Evolutionary conservation across 2,797 vertebrate genomes (phyloP).

Genomic region (Artibeus lituratus): DNA sequence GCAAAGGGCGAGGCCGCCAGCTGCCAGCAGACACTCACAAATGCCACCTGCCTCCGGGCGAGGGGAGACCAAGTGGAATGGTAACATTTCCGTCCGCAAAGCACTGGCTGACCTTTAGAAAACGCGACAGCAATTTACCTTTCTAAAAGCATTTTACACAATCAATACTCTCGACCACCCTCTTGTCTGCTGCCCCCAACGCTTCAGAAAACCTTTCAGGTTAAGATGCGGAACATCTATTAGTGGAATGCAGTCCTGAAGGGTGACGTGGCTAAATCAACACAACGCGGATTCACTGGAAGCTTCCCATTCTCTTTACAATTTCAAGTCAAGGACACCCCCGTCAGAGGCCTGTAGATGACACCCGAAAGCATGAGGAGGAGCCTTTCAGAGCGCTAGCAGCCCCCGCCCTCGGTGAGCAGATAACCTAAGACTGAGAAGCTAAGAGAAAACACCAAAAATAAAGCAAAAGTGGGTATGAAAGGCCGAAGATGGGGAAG

Average conservation of each 20-base stretch:
- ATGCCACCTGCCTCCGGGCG: rapidly evolving
- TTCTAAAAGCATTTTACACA: background rate
- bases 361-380: background rate
- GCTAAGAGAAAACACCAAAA: background rate
- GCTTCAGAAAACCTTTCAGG: background rate
- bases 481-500: background rate
- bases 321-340: background rate
- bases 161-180: background rate
- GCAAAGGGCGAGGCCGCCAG: background rate
- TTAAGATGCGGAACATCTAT: background rate
- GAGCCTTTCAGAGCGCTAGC: background rate
- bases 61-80: rapidly evolving
- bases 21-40: background rate
- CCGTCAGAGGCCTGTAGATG: background rate
- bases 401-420: background rate
- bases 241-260: background rate
- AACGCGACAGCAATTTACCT: background rate
- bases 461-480: background rate
- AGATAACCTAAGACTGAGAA: background rate
- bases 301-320: background rate
- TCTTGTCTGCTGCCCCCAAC: background rate
- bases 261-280: background rate
- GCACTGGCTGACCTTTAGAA: background rate
- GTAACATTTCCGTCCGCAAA: background rate
- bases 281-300: background rate